Percentiles rank a stretch among this genome's conserved stretches.
Evolutionary conservation across 1,140 invertebrate species (phyloP).

Genomic region (Bacillus rossius): DNA sequence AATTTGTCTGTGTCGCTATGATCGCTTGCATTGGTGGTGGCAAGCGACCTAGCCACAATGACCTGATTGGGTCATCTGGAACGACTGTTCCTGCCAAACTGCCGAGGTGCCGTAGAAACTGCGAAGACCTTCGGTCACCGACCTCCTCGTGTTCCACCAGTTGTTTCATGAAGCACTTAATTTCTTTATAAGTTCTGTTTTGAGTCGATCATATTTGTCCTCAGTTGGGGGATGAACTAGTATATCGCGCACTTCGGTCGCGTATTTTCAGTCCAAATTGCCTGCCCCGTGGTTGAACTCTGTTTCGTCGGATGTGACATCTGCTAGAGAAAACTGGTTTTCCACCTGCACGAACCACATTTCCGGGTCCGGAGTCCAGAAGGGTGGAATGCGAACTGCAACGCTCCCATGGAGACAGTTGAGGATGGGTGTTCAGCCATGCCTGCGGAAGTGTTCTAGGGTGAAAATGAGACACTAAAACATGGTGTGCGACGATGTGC

Average conservation of each 20-base stretch:
- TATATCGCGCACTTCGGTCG: too few relatives aligned
- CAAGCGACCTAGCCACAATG: neutral
- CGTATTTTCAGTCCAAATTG: too few relatives aligned
- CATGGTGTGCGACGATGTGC: too few relatives aligned
- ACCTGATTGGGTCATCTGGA: neutral
- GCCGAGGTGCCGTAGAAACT: neutral
- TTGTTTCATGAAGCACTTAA: neutral
- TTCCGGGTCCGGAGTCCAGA: slow-evolving; percentile 24
- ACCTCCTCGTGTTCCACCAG: neutral
- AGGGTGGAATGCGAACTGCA: slow-evolving; percentile 22
- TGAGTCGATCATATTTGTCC: too few relatives aligned
- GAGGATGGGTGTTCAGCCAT: too few relatives aligned
- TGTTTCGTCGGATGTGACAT: slow-evolving; percentile 16
- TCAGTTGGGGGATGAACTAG: too few relatives aligned
- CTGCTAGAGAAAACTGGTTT: slow-evolving; percentile 19
- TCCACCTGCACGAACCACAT: slow-evolving; percentile 35
- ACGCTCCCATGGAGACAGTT: too few relatives aligned
- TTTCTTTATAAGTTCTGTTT: too few relatives aligned
- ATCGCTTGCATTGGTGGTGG: neutral
- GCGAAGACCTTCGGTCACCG: neutral
- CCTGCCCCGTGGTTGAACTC: slow-evolving; percentile 20
- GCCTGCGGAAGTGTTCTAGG: too few relatives aligned
- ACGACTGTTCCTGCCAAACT: neutral
- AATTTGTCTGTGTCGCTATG: neutral
- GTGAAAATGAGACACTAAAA: too few relatives aligned